Evolutionary conservation across 2,888 invertebrate genomes (phyloP).

Genomic region (Cephus runcator): DNA sequence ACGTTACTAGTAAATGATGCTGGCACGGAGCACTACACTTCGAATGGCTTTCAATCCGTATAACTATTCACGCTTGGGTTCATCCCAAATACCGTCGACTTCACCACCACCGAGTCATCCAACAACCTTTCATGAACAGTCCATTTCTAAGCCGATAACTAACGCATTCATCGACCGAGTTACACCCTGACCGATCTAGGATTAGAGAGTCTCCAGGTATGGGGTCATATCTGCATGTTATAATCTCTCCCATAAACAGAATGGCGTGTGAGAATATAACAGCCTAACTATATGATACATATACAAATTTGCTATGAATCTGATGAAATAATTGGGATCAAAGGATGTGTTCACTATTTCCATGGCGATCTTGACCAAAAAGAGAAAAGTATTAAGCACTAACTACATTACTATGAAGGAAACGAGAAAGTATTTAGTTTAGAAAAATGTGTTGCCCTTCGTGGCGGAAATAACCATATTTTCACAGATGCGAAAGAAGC

Average conservation of each 20-base stretch:
- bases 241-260: neutral
- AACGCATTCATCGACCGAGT: slow-evolving; percentile 4
- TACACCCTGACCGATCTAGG: slow-evolving; percentile 24
- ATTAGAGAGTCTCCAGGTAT: slow-evolving; percentile 30
- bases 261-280: neutral
- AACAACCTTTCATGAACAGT: slow-evolving; percentile 6
- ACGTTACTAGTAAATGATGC: neutral
- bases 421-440: slow-evolving; percentile 16
- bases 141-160: neutral
- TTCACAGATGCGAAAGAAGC: slow-evolving; percentile 40
- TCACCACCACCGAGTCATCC: neutral
- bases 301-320: slow-evolving; percentile 21
- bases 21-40: neutral
- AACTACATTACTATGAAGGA: neutral
- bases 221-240: slow-evolving; percentile 17
- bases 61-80: slow-evolving; percentile 14
- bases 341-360: neutral
- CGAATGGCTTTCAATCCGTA: neutral
- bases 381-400: neutral
- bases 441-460: slow-evolving; percentile 3
- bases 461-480: slow-evolving; percentile 36
- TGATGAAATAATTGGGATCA: neutral
- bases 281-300: neutral
- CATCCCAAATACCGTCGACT: slow-evolving; percentile 9
- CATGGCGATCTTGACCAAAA: neutral